Evolutionary conservation across 2,113 vertebrate genomes (phyloP), one percentile per base, ranked within the genome.

Genomic region (Sinocyclocheilus grahami): DNA sequence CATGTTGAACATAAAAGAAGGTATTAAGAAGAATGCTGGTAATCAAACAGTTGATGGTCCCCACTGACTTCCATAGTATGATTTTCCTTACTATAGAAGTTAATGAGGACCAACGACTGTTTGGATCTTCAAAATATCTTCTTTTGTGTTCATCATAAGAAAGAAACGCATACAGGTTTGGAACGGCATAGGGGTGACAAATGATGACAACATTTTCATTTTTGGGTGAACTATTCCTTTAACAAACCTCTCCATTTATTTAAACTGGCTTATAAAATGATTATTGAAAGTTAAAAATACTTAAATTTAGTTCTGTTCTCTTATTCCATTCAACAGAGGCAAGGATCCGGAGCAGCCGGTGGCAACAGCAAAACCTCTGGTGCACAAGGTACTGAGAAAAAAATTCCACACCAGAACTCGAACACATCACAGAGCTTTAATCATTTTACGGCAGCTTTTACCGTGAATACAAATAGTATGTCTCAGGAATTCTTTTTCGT

Each of bases 361-460:
- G 97, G 95, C 80, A 97, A 97, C 95, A 97, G 95, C 91, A 97
- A 98, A 94, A 94, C 96, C 10, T 90, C 97, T 90, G 96, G 94
- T 77, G 97, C 92, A 90, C 97, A 97, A 88, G 98, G 98, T 99
- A 96, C 95, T 94, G 16, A 65, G 33, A 78, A 63, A 4, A 58
- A 58, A 20, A 27, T 30, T 79, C 46, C 3, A 37, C 30, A 77
- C 13, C 53, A 11, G 3, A 78, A 58, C 30, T 53, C 24, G 9
- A 74, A 58, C 67, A 83, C 30, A 74, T 69, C 63, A 30, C 67
- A 53, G 22, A 67, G 51, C 13, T 69, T 82, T 82, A 67, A 42
- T 65, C 8, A 58, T 22, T 55, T 53, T n/a, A 20, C 9, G 24
- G 14, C 30, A 46, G 37, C 18, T 62, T 24, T 33, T 39, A 62